Conservation (phyloP, 30 jellyfish, hydroid and myxozoan species). For the Pseudorhiza aurosa region DNA sequence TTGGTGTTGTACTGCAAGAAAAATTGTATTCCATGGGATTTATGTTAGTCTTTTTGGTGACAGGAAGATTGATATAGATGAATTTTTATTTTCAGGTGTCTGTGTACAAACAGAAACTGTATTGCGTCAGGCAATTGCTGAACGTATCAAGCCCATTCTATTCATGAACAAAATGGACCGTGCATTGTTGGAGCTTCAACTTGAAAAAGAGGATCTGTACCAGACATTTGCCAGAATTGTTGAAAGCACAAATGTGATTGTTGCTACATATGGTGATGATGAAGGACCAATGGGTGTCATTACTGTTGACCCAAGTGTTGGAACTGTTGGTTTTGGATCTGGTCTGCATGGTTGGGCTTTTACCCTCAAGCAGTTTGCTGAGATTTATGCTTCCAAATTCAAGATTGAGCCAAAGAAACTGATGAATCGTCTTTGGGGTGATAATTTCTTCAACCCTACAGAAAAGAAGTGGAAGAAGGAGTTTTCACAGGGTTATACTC, state of each 20-base stretch:
- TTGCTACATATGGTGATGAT: slow-evolving; percentile 93
- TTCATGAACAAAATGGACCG: slow-evolving; percentile 99
- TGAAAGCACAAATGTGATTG: slow-evolving; percentile 98
- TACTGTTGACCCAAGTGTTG: slow-evolving; percentile 93
- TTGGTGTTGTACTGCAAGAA: neutral
- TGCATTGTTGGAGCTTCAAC: slow-evolving; percentile 94
- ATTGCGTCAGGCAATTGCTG: slow-evolving; percentile 99
- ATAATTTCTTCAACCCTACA: slow-evolving; percentile 87
- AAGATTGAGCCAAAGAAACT: slow-evolving; percentile 89
- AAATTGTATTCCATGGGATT: neutral
- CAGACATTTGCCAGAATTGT: slow-evolving; percentile 94
- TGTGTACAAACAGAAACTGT: slow-evolving; percentile 99
- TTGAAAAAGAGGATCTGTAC: slow-evolving; percentile 96
- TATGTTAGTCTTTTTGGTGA: neutral
- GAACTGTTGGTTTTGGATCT: slow-evolving; percentile 99
- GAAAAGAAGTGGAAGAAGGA: slow-evolving; percentile 97
- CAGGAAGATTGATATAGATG: neutral
- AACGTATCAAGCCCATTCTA: slow-evolving; percentile 96
- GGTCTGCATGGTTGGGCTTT: slow-evolving; percentile 99
- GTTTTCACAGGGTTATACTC: slow-evolving; percentile 79
- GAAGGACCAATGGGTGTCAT: slow-evolving; percentile 99
- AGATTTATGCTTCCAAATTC: slow-evolving; percentile 91
- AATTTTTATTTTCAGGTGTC: slow-evolving; percentile 86
- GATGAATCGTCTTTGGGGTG: slow-evolving; percentile 99
- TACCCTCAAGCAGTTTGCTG: slow-evolving; percentile 95